These are phyloP conservation scores for Arenicola marina DNA, from an alignment of 2,888 invertebrate genomes.

Conservation along the genomic window DNA sequence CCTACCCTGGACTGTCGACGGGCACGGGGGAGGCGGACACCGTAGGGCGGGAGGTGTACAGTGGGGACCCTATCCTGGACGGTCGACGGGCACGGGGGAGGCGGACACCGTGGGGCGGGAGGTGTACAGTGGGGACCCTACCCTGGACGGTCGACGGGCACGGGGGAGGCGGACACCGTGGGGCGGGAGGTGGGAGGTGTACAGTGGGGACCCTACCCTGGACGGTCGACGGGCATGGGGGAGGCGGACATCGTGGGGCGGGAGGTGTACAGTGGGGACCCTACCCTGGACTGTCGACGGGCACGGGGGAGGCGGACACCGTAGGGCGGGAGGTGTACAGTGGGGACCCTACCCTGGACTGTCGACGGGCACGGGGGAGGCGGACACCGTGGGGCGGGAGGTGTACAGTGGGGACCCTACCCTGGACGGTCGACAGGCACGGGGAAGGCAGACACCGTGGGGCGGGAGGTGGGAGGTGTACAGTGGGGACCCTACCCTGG, in stretches of 20 bases:
- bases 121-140: conserved; percentile 32
- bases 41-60: conserved; percentile 38
- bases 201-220: conserved; percentile 31
- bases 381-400: conserved; percentile 40
- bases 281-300: conserved; percentile 35
- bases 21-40: conserved; percentile 42
- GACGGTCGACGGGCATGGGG: conserved; percentile 41
- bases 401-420: conserved; percentile 33
- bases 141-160: conserved; percentile 39
- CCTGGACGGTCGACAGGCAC: conserved; percentile 40
- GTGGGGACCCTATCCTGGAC: conserved; percentile 31
- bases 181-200: conserved; percentile 40
- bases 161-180: conserved; percentile 39
- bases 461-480: conserved; percentile 38
- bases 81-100: conserved; percentile 43
- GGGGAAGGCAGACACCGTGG: conserved; percentile 40
- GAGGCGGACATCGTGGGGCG: conserved; percentile 42
- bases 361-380: conserved; percentile 43
- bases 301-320: conserved; percentile 40
- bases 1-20: conserved; percentile 31
- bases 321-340: conserved; percentile 38
- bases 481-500: conserved; percentile 31
- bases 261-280: conserved; percentile 35
- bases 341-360: conserved; percentile 33
- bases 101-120: conserved; percentile 41